Conservation (phyloP, 1,140 invertebrate species). For the Bombus soroeensis region DNA sequence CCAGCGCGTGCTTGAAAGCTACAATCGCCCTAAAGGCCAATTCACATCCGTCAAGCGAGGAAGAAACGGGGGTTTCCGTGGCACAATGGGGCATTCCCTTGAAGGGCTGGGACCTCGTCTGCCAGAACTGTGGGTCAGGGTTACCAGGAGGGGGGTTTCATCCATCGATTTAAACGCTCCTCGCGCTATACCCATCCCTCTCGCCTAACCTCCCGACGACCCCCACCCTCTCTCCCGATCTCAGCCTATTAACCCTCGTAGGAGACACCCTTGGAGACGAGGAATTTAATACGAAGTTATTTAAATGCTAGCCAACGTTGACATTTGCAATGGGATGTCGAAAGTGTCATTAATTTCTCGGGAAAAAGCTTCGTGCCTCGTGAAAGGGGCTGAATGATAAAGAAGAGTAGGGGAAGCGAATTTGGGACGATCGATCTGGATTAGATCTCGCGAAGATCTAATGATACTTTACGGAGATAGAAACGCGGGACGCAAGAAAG, state of each 20-base stretch:
- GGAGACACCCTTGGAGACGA: slow-evolving; percentile 14
- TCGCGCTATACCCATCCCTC: slow-evolving; percentile 13
- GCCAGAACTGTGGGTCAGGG: slow-evolving; percentile 79
- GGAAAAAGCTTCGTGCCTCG: background rate
- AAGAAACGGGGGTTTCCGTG: slow-evolving; percentile 37
- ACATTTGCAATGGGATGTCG: slow-evolving; percentile 20
- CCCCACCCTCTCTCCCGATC: background rate
- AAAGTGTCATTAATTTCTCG: background rate
- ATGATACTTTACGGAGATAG: background rate
- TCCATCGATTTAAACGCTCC: slow-evolving; percentile 63
- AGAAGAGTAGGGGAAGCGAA: background rate
- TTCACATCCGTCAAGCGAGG: slow-evolving; percentile 55
- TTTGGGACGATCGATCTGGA: background rate
- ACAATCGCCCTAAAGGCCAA: slow-evolving; percentile 55
- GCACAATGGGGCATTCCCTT: slow-evolving; percentile 76
- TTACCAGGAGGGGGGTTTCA: slow-evolving; percentile 65
- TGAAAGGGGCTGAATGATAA: too few relatives aligned
- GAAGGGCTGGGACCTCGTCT: slow-evolving; percentile 70
- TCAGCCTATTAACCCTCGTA: slow-evolving; percentile 35
- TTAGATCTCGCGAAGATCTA: background rate
- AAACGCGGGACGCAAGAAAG: background rate
- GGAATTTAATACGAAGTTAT: slow-evolving; percentile 70
- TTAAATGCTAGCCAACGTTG: slow-evolving; percentile 59
- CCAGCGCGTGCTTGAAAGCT: slow-evolving; percentile 50
- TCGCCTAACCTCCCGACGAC: background rate